Evolutionary conservation across 2,113 vertebrate species (phyloP), one percentile per base, ranked within the genome.

Genomic region (Archilochus colubris): DNA sequence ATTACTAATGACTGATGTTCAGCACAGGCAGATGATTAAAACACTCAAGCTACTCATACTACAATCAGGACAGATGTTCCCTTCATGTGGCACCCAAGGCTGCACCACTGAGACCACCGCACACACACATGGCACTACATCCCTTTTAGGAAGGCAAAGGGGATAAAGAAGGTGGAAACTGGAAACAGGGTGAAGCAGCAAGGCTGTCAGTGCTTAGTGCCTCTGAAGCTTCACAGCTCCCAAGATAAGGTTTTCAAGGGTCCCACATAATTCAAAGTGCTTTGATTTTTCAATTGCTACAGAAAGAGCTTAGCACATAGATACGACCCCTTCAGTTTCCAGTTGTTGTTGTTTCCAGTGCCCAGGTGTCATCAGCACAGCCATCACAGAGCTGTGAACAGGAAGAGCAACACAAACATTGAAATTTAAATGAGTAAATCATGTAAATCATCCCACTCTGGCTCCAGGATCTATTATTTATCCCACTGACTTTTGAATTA

Each of bases 301-400:
- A 40, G 86, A 63, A 88, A 55, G 27, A 73, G 28, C 21, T 64
- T 22, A 64, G 77, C 0, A 1, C 19, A 43, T 38, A 67, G 76
- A n/a, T n/a, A 40, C 40, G 11, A 9, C 2, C 2, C 43, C 58
- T 63, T 75, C 50, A 61, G 68, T 80, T 33, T 33, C 33, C 33
- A 33, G 33, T 33, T 33, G 33, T 33, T 33, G 33, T 74, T 79
- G 86, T 40, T 86, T 44, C 88, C 23, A 23, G 15, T 44, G n/a
- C 78, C 67, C 48, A 68, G 73, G 36, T 55, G 74, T 21, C 75
- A 86, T 58, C 79, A 55, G 25, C 23, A 6, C 31, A 21, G 23
- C 80, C 81, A 27, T 53, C 46, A 91, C 72, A 75, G 88, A 92
- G 57, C 80, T 61, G 53, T 68, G 92, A 95, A 88, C 69, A 43